Conservation (phyloP, 2,888 invertebrate species). For the Andrena camellia region DNA sequence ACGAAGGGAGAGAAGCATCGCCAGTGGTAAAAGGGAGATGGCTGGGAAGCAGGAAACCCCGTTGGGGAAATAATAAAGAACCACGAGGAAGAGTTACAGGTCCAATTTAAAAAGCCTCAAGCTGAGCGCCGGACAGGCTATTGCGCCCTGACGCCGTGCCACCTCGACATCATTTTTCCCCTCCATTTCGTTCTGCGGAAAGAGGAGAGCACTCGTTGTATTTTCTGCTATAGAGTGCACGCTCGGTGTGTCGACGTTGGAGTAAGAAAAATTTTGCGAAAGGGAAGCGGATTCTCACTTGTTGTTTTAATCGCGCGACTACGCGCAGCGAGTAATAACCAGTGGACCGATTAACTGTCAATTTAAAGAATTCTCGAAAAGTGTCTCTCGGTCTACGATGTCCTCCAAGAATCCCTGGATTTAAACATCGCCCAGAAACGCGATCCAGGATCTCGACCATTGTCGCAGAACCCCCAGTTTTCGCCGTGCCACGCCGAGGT, state of each 20-base stretch:
- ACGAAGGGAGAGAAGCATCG: not conserved
- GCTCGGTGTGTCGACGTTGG: not conserved
- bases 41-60: not conserved
- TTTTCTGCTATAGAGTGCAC: not conserved
- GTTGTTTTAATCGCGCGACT: not conserved
- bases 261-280: not conserved
- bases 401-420: not conserved
- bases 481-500: not conserved
- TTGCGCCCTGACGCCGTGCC: not conserved
- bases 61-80: slow-evolving; percentile 18
- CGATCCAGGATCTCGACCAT: not conserved
- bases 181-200: not conserved
- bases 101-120: slow-evolving; percentile 39
- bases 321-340: no score
- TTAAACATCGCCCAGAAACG: not conserved
- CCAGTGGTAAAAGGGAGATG: no score
- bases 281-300: not conserved
- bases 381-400: not conserved
- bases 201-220: not conserved
- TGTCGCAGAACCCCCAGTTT: not conserved
- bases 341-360: no score
- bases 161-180: slow-evolving; percentile 5
- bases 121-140: slow-evolving; percentile 13
- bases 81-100: slow-evolving; percentile 1
- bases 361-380: no score